Evolutionary conservation across 2,888 invertebrate genomes (phyloP), one percentile per base, ranked within the genome.

Genomic region (Barypeithes pellucidus): DNA sequence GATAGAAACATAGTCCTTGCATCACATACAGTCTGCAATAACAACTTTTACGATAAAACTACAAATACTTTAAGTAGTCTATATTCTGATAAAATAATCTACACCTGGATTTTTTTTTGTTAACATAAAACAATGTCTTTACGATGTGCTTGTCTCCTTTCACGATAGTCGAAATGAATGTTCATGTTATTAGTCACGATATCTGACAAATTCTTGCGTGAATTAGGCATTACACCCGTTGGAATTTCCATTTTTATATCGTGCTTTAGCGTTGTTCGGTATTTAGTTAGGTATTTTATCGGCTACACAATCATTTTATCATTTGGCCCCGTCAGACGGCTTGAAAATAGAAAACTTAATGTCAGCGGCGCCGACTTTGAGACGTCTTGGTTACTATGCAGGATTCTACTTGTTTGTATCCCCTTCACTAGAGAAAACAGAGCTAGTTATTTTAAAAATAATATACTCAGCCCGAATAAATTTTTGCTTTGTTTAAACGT

Each of bases 221-320:
- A 65, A 65, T 33, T 50, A 50, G 18, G n/a, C 36, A 65, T 65
- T 47, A 65, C 33, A 57, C 54, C 33, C 54, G 3, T 43, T 45
- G 62, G 33, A 45, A 62, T 62, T 62, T 62, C 45, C 62, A 62
- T 62, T 62, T 62, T 57, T 33, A 57, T 57, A 57, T 57, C 54
- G 33, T 57, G 54, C 54, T 33, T 57, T 57, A 36, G 11, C 62
- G 8, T 45, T 43, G 62, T 62, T 45, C 47, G 62, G 47, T 29
- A 45, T 43, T 62, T 62, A 29, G 45, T 45, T 62, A 33, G 54
- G 16, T 57, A 57, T 57, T 45, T 62, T 62, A 62, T 62, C 62
- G 47, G 47, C 14, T 18, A 24, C 43, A 45, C 11, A 45, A 62
- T 62, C 62, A 62, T 47, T 45, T 61, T 24, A 62, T 62, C 45